Evolutionary conservation across 2,113 vertebrate species (phyloP), one percentile per base, ranked within the genome.

Genomic region (Xiphophorus hellerii): DNA sequence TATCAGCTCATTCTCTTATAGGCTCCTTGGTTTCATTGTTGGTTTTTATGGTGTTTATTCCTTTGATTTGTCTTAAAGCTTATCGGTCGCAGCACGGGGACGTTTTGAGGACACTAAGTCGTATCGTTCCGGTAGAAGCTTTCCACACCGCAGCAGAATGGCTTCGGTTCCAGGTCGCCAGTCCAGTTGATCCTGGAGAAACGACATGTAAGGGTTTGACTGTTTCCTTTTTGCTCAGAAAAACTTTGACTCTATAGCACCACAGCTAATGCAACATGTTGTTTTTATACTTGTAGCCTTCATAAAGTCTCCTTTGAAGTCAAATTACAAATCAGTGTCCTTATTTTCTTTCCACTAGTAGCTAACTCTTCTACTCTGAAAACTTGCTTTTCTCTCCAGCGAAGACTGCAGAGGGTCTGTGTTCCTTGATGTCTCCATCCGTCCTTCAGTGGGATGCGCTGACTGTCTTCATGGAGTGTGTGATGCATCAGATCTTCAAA

Each of bases 401-500:
- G 66, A 96, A 94, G 89, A 92, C 93, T 17, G 92, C 92, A 2
- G 96, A 96, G 91, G 95, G 95, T 37, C 85, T 95, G 80, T 98
- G 96, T 88, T 95, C 96, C 78, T 92, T 96, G 70, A 94, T 96
- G 81, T 98, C 97, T 6, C 95, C 96, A 2, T 96, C 96, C 28
- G 97, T 95, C 76, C 93, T 96, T 66, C 96, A 99, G 78, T 99
- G 98, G 98, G 98, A 99, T 27, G 98, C 98, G 51, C 95, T 97
- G 96, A 98, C 97, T 0, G 95, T 97, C 90, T 99, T 98, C 92
- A 94, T 95, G 0, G 98, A 99, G 89, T 96, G 97, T 0, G 87
- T 97, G 69, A 91, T 96, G 84, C 93, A 95, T 77, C 96, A 97
- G 89, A 93, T 97, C 80, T 95, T 97, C 71, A 96, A 95, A 91